Evolutionary conservation across 2,113 vertebrate species (phyloP).

Genomic region (Megaceryle maxima): DNA sequence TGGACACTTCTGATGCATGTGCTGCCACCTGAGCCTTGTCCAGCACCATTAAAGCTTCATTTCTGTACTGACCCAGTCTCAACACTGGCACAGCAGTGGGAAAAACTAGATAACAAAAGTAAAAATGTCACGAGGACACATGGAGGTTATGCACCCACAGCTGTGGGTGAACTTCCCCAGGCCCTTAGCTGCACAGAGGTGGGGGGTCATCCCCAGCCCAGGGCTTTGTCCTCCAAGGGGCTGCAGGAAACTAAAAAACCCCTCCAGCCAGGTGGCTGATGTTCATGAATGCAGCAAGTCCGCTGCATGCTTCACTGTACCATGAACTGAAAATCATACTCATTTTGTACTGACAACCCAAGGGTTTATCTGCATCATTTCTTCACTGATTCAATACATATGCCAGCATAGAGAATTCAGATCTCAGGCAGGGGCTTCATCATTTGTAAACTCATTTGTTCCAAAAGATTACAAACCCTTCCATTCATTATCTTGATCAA

Average conservation of each 20-base stretch:
- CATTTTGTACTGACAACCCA: not conserved
- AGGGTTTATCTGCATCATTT: not conserved
- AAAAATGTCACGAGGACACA: accelerated
- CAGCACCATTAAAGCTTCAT: accelerated
- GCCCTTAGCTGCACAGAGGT: accelerated
- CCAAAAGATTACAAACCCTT: not conserved
- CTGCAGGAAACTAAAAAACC: no score
- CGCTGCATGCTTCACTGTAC: not conserved
- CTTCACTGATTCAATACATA: not conserved
- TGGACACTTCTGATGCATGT: accelerated
- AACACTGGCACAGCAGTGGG: accelerated
- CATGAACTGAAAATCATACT: accelerated
- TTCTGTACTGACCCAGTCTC: accelerated
- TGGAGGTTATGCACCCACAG: no score
- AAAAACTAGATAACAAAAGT: accelerated
- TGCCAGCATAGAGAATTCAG: not conserved
- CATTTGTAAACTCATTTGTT: accelerated
- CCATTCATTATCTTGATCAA: not conserved
- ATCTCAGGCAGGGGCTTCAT: not conserved
- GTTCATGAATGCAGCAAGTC: accelerated
- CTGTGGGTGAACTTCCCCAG: not conserved
- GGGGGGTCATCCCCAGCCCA: no score
- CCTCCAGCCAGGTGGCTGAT: accelerated
- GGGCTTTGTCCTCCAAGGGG: accelerated
- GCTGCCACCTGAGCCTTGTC: not conserved